Base-by-base conservation (phyloP, 37 sponge, comb jelly and placozoan genomes). In the Oopsacas minuta region DNA sequence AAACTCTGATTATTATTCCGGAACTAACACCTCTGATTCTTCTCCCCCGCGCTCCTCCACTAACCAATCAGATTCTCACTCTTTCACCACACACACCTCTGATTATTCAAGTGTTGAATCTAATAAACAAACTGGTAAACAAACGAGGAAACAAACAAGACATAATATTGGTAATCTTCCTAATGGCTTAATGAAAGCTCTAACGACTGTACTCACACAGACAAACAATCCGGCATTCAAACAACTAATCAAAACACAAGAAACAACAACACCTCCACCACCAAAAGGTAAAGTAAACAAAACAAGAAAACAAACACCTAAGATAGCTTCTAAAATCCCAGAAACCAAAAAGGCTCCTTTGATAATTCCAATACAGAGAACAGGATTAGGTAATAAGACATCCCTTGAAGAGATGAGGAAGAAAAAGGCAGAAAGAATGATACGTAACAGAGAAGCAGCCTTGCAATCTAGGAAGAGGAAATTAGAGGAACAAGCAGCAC, bases 151-250 rank as follows among this genome's bases (percentile, higher is more conserved):
- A 12, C 17, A 3, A 34, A 25, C 75, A 5, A 61, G 28, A n/a
- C 75, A 20, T 3, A 61, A 61, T 3, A n/a, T 61, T n/a, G 75
- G 75, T 25, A 61, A 61, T n/a, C 75, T 61, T 3, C 75, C 75
- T 7, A n/a, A 61, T n/a, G 75, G 75, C 22, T 34, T 61, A 3
- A 61, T 61, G 75, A 61, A 61, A 34, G 75, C 75, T 32, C 75
- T 61, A n/a, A 61, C 75, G 28, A 61, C 75, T 10, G 75, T 61
- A 7, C 75, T 61, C 32, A 25, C 28, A 5, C 20, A 61, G 22
- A 61, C 75, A n/a, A 61, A 61, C 28, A 61, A 61, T 34, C 75
- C 75, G 28, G 75, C 75, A 32, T 61, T 61, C 75, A 61, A 61
- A n/a, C 75, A 61, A 12, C 7, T 61, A 12, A 61, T 61, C 28